These are phyloP conservation scores for Strigamia crassipes DNA, from an alignment of 2,888 invertebrate species.

Conservation along the genomic window DNA sequence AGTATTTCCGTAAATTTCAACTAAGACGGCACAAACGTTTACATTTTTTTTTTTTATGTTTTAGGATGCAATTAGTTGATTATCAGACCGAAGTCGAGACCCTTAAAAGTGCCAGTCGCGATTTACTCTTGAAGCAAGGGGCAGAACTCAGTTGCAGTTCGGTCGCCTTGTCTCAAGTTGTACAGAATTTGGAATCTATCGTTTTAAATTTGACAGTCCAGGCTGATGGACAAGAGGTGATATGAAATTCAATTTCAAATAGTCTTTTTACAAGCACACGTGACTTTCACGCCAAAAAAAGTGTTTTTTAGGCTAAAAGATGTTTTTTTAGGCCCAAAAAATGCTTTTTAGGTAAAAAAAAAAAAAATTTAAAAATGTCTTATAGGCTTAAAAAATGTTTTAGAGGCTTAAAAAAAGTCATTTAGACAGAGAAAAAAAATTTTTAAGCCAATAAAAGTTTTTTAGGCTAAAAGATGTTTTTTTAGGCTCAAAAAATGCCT, in stretches of 20 bases:
- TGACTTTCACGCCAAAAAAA: background rate
- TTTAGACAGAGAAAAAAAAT: no score
- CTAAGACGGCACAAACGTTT: background rate
- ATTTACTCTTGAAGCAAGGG: conserved; percentile 70
- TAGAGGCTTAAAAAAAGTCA: no score
- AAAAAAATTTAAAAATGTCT: no score
- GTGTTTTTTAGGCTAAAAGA: no score
- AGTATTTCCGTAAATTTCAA: background rate
- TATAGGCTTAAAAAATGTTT: no score
- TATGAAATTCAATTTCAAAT: background rate
- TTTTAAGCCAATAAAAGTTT: no score
- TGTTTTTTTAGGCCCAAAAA: no score
- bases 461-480: no score
- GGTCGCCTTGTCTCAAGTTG: conserved; percentile 62
- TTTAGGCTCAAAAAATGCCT: no score
- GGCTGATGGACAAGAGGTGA: background rate
- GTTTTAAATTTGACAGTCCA: background rate
- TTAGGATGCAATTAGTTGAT: background rate
- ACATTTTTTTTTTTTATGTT: background rate
- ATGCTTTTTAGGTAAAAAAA: no score
- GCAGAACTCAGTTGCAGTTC: conserved; percentile 70
- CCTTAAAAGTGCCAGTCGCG: conserved; percentile 56
- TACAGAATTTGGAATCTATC: background rate
- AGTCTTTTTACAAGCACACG: background rate
- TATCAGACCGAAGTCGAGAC: conserved; percentile 24